Conservation (phyloP, 2,113 vertebrate species). For the Pelvicachromis taeniatus region DNA sequence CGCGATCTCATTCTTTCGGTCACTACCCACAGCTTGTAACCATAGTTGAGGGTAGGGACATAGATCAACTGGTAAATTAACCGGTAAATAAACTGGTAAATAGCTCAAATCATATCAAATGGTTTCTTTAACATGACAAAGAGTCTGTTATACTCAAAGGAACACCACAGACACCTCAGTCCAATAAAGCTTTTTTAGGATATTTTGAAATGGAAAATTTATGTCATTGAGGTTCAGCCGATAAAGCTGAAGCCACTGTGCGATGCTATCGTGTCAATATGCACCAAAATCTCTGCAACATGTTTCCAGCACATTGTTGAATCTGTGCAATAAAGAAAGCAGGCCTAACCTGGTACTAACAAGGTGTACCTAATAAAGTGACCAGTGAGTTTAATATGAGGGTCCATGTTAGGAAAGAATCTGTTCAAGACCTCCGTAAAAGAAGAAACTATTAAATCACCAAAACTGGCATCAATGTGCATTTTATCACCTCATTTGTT, state of each 20-base stretch:
- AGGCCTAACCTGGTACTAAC: background rate
- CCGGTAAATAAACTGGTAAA: no score
- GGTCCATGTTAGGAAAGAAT: background rate
- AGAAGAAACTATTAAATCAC: background rate
- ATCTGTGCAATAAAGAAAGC: rapidly evolving
- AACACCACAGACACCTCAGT: background rate
- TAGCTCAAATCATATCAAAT: background rate
- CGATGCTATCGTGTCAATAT: background rate
- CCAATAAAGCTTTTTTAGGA: background rate
- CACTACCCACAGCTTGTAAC: no score
- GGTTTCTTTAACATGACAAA: background rate
- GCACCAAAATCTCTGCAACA: background rate
- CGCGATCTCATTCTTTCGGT: no score
- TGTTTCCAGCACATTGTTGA: background rate
- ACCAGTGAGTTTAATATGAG: background rate
- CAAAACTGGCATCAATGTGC: background rate
- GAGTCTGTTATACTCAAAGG: background rate
- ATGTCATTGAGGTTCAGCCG: background rate
- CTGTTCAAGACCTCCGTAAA: background rate
- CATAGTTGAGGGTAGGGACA: no score
- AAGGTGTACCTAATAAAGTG: background rate
- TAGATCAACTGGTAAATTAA: no score
- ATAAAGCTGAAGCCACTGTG: background rate
- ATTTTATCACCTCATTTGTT: background rate
- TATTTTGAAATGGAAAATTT: background rate